phyloP scores from a whole-genome alignment of 1,140 invertebrate species.

The Euglossa dilemma region DNA sequence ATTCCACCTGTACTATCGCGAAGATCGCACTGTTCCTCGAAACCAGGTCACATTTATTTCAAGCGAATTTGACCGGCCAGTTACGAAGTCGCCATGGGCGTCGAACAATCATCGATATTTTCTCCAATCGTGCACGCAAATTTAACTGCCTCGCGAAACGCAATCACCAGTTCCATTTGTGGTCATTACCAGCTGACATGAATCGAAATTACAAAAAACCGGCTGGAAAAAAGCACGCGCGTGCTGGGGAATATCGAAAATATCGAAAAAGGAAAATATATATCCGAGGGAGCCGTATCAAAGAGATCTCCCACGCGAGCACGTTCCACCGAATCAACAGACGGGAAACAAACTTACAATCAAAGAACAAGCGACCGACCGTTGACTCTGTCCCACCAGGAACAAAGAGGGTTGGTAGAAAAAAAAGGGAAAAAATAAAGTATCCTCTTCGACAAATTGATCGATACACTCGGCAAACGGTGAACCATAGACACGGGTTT shows the following conservation, averaged over 20 bases:
- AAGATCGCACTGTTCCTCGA: background rate
- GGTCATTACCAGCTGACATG: background rate
- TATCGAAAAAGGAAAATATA: background rate
- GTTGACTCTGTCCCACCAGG: slow-evolving; percentile 10
- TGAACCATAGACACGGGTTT: slow-evolving; percentile 42
- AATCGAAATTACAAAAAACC: slow-evolving; percentile 5
- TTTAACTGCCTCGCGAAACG: background rate
- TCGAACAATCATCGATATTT: slow-evolving; percentile 1
- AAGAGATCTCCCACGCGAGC: slow-evolving; percentile 10
- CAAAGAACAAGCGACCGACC: slow-evolving; percentile 27
- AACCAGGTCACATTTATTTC: slow-evolving; percentile 29
- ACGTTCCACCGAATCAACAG: slow-evolving; percentile 33
- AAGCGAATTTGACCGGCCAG: slow-evolving; percentile 2
- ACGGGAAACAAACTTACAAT: slow-evolving; percentile 46
- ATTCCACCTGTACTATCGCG: background rate
- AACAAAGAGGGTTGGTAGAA: background rate
- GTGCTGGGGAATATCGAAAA: no score
- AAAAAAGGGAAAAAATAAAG: background rate
- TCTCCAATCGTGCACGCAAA: background rate
- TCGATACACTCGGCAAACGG: slow-evolving; percentile 38
- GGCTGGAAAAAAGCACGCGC: background rate
- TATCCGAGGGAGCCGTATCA: background rate
- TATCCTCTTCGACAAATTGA: slow-evolving; percentile 5
- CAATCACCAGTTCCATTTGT: background rate
- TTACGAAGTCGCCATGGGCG: background rate